A percentile compares a stretch with the other conserved stretches of the same genome.
Conservation (phyloP, 2,797 vertebrate species). For the Chanos chanos region DNA sequence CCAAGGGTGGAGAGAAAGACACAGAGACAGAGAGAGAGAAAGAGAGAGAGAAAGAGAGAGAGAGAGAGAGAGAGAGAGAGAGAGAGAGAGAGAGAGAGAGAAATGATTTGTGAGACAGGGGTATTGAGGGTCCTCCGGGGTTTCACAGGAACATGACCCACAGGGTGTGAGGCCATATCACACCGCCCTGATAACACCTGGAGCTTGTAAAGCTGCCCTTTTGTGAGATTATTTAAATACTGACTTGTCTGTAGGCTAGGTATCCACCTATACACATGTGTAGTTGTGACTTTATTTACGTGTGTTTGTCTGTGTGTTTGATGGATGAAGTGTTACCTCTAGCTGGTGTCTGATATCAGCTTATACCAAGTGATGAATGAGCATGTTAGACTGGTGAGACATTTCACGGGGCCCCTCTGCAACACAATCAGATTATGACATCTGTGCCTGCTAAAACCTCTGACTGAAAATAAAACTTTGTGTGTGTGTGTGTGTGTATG, state of each 20-base stretch:
- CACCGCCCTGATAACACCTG: conserved; percentile 49
- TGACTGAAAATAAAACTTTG: not conserved
- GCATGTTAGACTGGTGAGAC: conserved; percentile 24
- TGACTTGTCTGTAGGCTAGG: not conserved
- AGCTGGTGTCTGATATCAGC: conserved; percentile 36
- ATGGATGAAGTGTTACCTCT: conserved; percentile 44
- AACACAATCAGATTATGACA: conserved; percentile 28
- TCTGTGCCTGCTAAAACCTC: conserved; percentile 1
- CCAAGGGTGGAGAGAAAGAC: too few relatives aligned
- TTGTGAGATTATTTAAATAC: not conserved
- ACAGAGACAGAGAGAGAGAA: conserved; percentile 25
- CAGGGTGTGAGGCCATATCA: conserved; percentile 39
- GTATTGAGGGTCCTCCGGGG: conserved; percentile 26
- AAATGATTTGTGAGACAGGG: conserved; percentile 27
- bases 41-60: not conserved
- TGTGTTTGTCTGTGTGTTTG: conserved; percentile 32
- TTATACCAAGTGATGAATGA: conserved; percentile 42
- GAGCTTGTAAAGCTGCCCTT: conserved; percentile 42
- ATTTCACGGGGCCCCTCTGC: conserved; percentile 43
- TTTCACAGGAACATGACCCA: conserved; percentile 40
- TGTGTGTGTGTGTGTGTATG: not conserved
- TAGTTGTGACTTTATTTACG: conserved; percentile 25
- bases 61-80: conserved; percentile 10
- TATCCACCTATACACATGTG: conserved; percentile 37
- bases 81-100: not conserved